phyloP scores from a whole-genome alignment of 1,140 invertebrate genomes.

The Pseudomyrmex dendroicus region DNA sequence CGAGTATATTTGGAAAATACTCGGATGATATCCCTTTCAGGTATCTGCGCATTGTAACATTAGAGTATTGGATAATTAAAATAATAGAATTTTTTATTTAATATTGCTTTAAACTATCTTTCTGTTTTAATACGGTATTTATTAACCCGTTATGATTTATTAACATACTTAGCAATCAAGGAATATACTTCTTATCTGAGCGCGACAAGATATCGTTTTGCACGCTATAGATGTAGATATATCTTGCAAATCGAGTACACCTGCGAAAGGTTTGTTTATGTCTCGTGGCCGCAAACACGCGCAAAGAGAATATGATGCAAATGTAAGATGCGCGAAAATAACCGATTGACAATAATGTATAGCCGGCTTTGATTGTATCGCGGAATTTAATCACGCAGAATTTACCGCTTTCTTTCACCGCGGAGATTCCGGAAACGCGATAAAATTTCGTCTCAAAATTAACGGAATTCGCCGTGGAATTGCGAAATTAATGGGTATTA shows the following conservation, averaged over 20 bases:
- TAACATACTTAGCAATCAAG: background rate
- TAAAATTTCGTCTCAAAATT: slow-evolving; percentile 7
- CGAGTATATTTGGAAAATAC: too few species aligned
- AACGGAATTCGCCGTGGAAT: background rate
- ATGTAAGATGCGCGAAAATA: slow-evolving; percentile 28
- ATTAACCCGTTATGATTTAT: slow-evolving; percentile 30
- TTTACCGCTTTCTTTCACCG: slow-evolving; percentile 1
- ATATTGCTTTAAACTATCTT: background rate
- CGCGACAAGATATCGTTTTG: slow-evolving; percentile 11
- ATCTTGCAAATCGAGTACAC: slow-evolving; percentile 25
- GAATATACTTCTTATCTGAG: slow-evolving; percentile 1
- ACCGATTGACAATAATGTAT: slow-evolving; percentile 49
- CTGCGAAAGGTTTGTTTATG: slow-evolving; percentile 33
- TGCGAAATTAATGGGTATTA: background rate
- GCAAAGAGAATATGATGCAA: slow-evolving; percentile 26
- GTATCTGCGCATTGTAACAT: too few species aligned
- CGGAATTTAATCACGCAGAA: background rate
- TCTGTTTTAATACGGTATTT: background rate
- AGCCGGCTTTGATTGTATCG: background rate
- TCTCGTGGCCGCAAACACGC: background rate
- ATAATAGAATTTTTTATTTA: background rate
- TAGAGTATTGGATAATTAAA: too few species aligned
- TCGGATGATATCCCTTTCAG: too few species aligned
- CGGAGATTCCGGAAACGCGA: slow-evolving; percentile 5
- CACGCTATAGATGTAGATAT: background rate